A percentile compares a stretch with the other conserved stretches of the same genome.
Evolutionary conservation across 2,797 vertebrate genomes (phyloP).

Genomic region (Spea hammondii): DNA sequence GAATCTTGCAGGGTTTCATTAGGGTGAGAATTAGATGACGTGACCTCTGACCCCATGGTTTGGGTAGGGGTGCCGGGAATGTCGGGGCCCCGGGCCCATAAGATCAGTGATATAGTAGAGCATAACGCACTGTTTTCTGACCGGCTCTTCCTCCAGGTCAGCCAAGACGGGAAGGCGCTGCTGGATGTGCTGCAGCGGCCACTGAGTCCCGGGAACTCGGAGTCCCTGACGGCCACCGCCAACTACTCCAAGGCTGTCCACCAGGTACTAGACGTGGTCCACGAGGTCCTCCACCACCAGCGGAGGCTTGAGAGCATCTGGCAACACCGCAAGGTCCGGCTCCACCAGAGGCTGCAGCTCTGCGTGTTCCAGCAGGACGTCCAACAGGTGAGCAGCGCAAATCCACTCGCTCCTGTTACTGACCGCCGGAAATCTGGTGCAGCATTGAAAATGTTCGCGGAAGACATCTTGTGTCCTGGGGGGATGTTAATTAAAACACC

Average conservation of each 20-base stretch:
- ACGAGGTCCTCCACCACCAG: constrained; percentile 95
- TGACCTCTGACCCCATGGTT: too few relatives aligned
- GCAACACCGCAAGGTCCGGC: constrained; percentile 94
- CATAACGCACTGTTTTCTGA: background rate
- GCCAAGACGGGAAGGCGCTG: constrained; percentile 95
- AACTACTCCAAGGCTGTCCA: constrained; percentile 98
- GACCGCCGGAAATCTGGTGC: too few relatives aligned
- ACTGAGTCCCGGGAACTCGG: constrained; percentile 90
- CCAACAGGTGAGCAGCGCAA: constrained; percentile 80
- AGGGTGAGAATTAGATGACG: too few relatives aligned
- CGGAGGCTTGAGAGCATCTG: constrained; percentile 93
- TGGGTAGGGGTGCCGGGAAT: too few relatives aligned
- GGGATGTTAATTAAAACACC: too few relatives aligned
- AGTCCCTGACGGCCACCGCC: constrained; percentile 94
- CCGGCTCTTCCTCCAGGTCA: constrained; percentile 74
- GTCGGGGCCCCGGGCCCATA: background rate
- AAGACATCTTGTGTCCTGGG: too few relatives aligned
- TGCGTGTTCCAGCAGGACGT: constrained; percentile 98
- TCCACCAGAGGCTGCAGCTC: constrained; percentile 95
- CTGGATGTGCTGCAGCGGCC: constrained; percentile 95
- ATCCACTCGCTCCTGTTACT: too few relatives aligned
- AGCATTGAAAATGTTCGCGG: too few relatives aligned
- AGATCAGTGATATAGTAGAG: background rate
- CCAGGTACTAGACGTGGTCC: constrained; percentile 92
- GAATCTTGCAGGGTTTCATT: too few relatives aligned